Base-by-base conservation (phyloP, 1,140 invertebrate species). In the Nebria ingens region DNA sequence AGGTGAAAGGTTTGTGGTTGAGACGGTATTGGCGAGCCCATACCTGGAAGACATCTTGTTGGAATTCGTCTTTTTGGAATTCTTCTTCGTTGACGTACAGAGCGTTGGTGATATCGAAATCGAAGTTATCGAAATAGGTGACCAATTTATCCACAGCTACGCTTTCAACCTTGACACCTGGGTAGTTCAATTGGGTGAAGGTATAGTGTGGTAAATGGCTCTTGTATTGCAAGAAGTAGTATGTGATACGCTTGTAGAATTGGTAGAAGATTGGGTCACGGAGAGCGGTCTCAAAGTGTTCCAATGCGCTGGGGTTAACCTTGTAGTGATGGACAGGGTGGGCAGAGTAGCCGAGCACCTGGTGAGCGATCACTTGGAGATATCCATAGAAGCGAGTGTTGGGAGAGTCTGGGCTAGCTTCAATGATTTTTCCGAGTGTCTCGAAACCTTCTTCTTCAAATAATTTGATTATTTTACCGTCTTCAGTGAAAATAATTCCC, bases 81-180 rank as follows among this genome's bases (percentile, higher is more conserved):
- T 68, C 61, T 9, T 65, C 45, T 25, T 66, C 54, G 40, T 70
- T 64, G 0, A 72, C 65, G 20, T 70, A 71, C 15, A 87, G 57
- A 52, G 79, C 79, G 60, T 86, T 84, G 62, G 75, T 81, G 21
- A 86, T 77, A 58, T 85, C 79, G 15, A 84, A 61, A 61, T 85
- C 79, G 59, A 79, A 81, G 25, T 84, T 72, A 50, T 88, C 84
- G 69, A 87, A 86, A 66, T 79, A 88, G 19, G 86, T 88, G 15
- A 78, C 72, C 6, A 89, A 67, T 51, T 80, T 77, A 65, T 82
- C 81, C 1, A 84, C 73, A 1, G 68, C 63, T 2, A 87, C 73
- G 25, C 76, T 76, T 55, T 81, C 76, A 55, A 89, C 75, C 60
- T 79, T 78, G 17, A 88, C 73, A 76, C 63, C 68, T 21, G 13